Conservation (phyloP, 2,113 vertebrate species). For the Ellobius talpinus region DNA sequence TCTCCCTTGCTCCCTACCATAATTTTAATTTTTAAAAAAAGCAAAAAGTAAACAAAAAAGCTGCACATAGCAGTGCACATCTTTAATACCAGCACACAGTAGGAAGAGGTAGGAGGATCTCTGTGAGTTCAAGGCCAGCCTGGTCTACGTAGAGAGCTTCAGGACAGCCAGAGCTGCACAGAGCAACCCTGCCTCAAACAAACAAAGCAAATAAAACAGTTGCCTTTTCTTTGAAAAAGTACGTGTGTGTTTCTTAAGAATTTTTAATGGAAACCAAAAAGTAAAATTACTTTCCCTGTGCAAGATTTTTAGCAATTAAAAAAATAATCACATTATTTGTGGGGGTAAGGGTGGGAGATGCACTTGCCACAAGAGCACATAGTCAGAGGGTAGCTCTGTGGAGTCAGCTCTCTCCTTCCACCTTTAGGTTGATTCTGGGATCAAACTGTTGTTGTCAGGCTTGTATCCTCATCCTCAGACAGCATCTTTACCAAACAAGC, state of each 20-base stretch:
- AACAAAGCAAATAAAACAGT: neutral
- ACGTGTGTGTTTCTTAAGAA: neutral
- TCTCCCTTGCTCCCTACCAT: neutral
- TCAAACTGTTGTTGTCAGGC: neutral
- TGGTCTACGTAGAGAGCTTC: neutral
- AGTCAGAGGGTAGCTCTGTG: neutral
- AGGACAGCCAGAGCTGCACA: neutral
- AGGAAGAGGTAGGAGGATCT: neutral
- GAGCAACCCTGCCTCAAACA: neutral
- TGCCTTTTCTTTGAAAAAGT: neutral
- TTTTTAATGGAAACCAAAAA: neutral
- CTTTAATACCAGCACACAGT: neutral
- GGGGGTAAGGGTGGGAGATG: neutral
- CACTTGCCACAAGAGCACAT: neutral
- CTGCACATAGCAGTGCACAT: neutral
- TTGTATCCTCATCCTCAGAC: neutral
- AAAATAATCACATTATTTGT: neutral
- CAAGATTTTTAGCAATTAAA: constrained; percentile 13
- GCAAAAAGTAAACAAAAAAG: neutral
- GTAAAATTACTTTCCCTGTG: constrained; percentile 9
- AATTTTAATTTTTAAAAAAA: neutral
- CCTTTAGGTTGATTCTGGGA: neutral
- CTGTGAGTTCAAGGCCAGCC: neutral
- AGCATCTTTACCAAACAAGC: neutral
- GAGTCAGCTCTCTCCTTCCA: neutral